These are phyloP conservation scores for Sparus aurata DNA, from an alignment of 2,797 vertebrate species.

Conservation along the genomic window DNA sequence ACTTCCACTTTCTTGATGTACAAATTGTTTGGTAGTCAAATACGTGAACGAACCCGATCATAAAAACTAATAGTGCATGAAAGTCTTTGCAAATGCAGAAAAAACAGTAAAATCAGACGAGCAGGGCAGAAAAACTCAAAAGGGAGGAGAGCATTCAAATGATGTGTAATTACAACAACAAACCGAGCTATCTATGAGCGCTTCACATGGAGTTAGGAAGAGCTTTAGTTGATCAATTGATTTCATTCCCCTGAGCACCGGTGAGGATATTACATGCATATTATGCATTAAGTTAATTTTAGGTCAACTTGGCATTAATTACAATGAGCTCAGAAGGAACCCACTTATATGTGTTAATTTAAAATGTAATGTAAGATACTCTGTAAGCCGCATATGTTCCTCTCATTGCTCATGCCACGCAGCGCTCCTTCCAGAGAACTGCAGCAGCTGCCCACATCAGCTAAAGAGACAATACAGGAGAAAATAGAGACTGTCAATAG, in stretches of 20 bases:
- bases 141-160: constrained; percentile 64
- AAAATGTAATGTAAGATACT: constrained; percentile 58
- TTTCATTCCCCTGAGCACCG: constrained; percentile 66
- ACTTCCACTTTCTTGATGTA: constrained; percentile 71
- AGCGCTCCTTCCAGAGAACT: constrained; percentile 51
- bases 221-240: constrained; percentile 75
- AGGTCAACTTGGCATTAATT: constrained; percentile 76
- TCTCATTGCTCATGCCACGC: constrained; percentile 47
- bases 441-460: constrained; percentile 69
- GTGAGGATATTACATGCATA: constrained; percentile 76
- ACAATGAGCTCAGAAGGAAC: constrained; percentile 58
- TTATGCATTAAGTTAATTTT: constrained; percentile 80
- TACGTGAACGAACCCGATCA: constrained; percentile 62
- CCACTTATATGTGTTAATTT: constrained; percentile 63
- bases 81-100: constrained; percentile 73
- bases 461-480: constrained; percentile 39
- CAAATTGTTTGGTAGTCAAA: constrained; percentile 83
- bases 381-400: constrained; percentile 44
- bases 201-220: constrained; percentile 69
- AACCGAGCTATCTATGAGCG: constrained; percentile 62
- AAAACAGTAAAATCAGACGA: constrained; percentile 72
- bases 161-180: constrained; percentile 72
- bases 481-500: constrained; percentile 48
- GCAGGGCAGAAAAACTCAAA: constrained; percentile 59
- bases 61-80: constrained; percentile 73